Base-by-base conservation (phyloP, 2,797 vertebrate genomes). In the Crenuchus spilurus region DNA sequence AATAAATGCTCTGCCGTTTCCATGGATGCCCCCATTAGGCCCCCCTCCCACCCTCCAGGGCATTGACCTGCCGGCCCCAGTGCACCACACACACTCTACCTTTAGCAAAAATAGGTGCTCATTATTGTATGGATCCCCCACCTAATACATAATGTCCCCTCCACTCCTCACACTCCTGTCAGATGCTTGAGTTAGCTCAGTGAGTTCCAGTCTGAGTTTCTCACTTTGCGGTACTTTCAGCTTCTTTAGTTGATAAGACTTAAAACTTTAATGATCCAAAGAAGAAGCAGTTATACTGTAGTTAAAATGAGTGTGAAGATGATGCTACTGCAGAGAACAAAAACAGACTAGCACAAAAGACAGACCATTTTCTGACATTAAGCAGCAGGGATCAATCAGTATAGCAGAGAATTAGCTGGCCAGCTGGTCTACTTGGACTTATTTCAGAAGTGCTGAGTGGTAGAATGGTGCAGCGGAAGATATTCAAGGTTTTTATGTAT, bases 11-110 rank as follows among this genome's bases (percentile, higher is more conserved):
- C 58, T 72, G 44, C 70, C 46, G 68, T 75, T 73, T 78, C 74
- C 71, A 60, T 51, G 37, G 65, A 64, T 74, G 41, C 74, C 69
- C 60, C 79, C 75, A 83, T 81, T 80, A 80, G 42, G 64, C 61
- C 70, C 24, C 24, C 49, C 64, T n/a, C n/a, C n/a, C n/a, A n/a
- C n/a, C n/a, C n/a, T n/a, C 41, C 31, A n/a, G 74, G 70, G 44
- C 51, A 63, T 41, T 68, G 68, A 74, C 52, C 77, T 77, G 31
- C n/a, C 44, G 67, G 46, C 67, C 60, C 55, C 64, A 77, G 9
- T 70, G 64, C 72, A 66, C 52, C 46, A 61, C 44, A 58, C 14
- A 71, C 33, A 70, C 18, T 22, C 70, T 39, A 52, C 51, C 44
- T 67, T 48, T 57, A 37, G 51, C 24, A 41, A 66, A 73, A 46